Conservation (phyloP, 2,113 vertebrate species). For the Turdus rufiventris region DNA sequence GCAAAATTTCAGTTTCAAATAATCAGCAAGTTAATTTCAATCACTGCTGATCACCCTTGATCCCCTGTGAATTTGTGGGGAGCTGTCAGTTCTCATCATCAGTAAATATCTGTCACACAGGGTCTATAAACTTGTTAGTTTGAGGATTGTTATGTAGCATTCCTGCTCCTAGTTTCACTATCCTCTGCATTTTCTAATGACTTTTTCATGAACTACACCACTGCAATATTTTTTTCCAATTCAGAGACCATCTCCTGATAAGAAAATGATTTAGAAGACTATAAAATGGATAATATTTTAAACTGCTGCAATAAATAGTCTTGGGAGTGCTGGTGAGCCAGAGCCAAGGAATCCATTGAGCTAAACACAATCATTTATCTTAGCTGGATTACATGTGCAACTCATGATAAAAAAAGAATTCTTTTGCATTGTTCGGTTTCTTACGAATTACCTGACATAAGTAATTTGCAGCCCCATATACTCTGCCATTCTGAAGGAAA, state of each 20-base stretch:
- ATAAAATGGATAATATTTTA: conserved; percentile 32
- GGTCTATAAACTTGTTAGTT: neutral
- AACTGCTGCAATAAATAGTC: conserved; percentile 24
- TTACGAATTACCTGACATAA: neutral
- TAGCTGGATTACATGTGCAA: neutral
- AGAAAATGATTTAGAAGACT: conserved; percentile 44
- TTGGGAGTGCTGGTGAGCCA: neutral
- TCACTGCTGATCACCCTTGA: neutral
- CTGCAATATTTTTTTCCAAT: conserved; percentile 4
- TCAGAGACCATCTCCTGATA: conserved; percentile 12
- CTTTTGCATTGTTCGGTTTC: neutral
- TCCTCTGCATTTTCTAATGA: neutral
- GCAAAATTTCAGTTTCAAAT: too few species aligned
- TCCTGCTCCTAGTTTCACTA: neutral
- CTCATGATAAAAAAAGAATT: neutral
- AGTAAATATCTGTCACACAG: neutral
- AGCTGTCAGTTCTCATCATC: neutral
- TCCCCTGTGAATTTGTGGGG: neutral
- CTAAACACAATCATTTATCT: conserved; percentile 28
- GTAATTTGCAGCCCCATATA: neutral
- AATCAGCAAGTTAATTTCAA: neutral
- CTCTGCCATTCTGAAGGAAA: neutral
- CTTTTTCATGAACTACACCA: neutral
- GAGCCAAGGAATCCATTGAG: conserved; percentile 23
- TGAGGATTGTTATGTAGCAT: neutral